Evolutionary conservation across 2,797 vertebrate genomes (phyloP).

Genomic region (Gallinago stenura): DNA sequence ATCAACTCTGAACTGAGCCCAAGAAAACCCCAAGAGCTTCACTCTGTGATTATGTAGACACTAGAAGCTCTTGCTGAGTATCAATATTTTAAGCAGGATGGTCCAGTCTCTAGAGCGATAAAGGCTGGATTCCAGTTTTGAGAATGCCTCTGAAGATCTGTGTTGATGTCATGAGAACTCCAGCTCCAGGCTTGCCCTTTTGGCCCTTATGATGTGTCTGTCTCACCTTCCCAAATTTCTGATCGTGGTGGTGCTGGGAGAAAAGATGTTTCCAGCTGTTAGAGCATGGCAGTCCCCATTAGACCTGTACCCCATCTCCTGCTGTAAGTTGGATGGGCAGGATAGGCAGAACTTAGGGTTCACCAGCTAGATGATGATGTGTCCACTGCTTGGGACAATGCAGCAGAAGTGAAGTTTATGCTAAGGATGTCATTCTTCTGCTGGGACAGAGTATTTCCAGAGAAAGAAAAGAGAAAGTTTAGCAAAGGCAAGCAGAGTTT

Average conservation of each 20-base stretch:
- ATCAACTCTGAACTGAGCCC: not conserved
- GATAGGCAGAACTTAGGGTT: not conserved
- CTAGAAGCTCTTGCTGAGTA: not conserved
- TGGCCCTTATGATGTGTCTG: not conserved
- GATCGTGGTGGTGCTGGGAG: not conserved
- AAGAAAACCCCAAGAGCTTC: not conserved
- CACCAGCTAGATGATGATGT: not conserved
- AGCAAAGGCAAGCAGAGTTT: not conserved
- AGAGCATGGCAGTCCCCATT: not conserved
- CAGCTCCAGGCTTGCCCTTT: not conserved
- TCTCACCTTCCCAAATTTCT: not conserved
- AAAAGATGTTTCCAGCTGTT: not conserved
- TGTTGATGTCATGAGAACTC: not conserved
- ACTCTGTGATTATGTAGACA: not conserved
- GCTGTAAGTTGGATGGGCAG: not conserved
- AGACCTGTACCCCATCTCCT: not conserved
- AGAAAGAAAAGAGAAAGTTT: not conserved
- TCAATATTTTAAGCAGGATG: not conserved
- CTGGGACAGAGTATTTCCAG: not conserved
- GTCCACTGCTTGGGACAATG: not conserved
- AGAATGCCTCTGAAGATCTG: not conserved
- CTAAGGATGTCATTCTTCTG: not conserved
- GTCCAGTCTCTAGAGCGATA: not conserved
- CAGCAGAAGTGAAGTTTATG: not conserved
- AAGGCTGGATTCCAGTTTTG: not conserved